Conservation (phyloP, 2,113 vertebrate species). For the Pangasianodon hypophthalmus region DNA sequence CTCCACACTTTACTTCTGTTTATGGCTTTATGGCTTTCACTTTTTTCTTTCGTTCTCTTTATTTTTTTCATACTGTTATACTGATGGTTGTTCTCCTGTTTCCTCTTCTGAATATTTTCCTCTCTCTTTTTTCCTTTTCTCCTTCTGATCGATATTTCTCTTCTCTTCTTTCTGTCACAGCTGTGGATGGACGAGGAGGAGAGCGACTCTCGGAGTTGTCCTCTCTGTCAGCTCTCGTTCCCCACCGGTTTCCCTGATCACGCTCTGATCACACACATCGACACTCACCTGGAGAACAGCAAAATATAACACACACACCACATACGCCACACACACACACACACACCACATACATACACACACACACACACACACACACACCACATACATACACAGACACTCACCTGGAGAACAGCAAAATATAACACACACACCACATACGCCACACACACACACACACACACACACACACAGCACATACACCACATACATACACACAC, state of each 20-base stretch:
- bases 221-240: slow-evolving; percentile 90
- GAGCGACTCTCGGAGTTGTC: slow-evolving; percentile 85
- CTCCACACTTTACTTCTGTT: too few species aligned
- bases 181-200: slow-evolving; percentile 79
- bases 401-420: too few species aligned
- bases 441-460: too few species aligned
- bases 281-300: slow-evolving; percentile 94
- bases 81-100: not conserved
- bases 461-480: not conserved
- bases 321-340: too few species aligned
- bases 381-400: too few species aligned
- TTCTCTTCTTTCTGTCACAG: not conserved
- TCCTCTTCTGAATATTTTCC: not conserved
- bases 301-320: slow-evolving; percentile 87
- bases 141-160: not conserved
- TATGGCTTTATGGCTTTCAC: not conserved
- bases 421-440: too few species aligned
- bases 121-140: not conserved
- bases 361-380: not conserved
- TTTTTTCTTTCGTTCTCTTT: not conserved
- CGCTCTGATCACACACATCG: slow-evolving; percentile 92
- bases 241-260: slow-evolving; percentile 89
- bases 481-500: not conserved
- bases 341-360: not conserved
- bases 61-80: not conserved